Conservation (phyloP, 2,113 vertebrate genomes). For the western clawed frog (Xenopus tropicalis) region UCB_Xtro_10.0 CM004450.2:28383501-28384000, state of each 20-base stretch:
- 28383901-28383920: constrained; percentile 41
- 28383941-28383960: constrained; percentile 34
- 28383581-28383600: no score
- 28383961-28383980: constrained; percentile 12
- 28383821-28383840: constrained; percentile 32
- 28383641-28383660: no score
- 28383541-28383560: no score
- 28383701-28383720: background rate
- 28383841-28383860: constrained; percentile 25
- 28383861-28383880: constrained; percentile 34
- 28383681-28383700: no score
- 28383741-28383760: background rate
- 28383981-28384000: constrained; percentile 38
- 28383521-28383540: no score
- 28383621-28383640: no score
- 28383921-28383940: constrained; percentile 28
- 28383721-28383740: background rate
- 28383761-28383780: constrained; percentile 16
- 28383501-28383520: no score
- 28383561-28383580: no score
- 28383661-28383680: no score
- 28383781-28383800: constrained; percentile 15
- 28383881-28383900: constrained; percentile 41
- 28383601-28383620: no score
- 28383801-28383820: constrained; percentile 7